A percentile compares a stretch with the other conserved stretches of the same genome.
Conservation (phyloP, 2,888 invertebrate genomes). For the Conistra vaccinii region DNA sequence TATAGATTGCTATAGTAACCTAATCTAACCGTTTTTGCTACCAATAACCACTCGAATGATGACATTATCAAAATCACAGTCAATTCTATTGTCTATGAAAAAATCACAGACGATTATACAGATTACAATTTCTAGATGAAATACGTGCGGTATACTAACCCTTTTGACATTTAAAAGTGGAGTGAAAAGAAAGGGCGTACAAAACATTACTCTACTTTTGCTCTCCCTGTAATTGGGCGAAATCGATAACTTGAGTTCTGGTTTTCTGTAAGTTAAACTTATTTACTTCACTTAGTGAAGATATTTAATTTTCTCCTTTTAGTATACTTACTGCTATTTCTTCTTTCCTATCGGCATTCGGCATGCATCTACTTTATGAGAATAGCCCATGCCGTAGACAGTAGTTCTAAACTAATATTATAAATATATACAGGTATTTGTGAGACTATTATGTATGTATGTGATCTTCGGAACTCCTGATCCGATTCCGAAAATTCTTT, state of each 20-base stretch:
- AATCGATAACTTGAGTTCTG: constrained; percentile 10
- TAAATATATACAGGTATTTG: neutral
- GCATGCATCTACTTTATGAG: neutral
- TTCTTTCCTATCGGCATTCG: neutral
- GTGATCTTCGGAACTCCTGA: neutral
- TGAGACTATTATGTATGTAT: no score
- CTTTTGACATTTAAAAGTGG: constrained; percentile 33
- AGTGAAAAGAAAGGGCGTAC: constrained; percentile 6
- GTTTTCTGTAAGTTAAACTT: constrained; percentile 25
- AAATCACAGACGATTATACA: constrained; percentile 19
- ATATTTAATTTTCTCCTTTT: constrained; percentile 10
- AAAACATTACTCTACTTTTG: constrained; percentile 17
- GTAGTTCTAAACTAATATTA: neutral
- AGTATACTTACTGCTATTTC: neutral
- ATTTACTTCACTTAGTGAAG: neutral
- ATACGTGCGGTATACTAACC: constrained; percentile 3
- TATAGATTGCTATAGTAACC: neutral
- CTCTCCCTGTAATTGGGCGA: constrained; percentile 32
- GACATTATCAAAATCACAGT: constrained; percentile 15
- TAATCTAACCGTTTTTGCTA: constrained; percentile 10
- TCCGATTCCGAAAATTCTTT: neutral
- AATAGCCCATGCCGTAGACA: neutral
- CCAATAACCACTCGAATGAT: neutral
- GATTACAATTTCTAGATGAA: neutral
- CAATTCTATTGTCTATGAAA: constrained; percentile 44